Base-by-base conservation (phyloP, 2,113 vertebrate genomes). In the Rafetus swinhoei region DNA sequence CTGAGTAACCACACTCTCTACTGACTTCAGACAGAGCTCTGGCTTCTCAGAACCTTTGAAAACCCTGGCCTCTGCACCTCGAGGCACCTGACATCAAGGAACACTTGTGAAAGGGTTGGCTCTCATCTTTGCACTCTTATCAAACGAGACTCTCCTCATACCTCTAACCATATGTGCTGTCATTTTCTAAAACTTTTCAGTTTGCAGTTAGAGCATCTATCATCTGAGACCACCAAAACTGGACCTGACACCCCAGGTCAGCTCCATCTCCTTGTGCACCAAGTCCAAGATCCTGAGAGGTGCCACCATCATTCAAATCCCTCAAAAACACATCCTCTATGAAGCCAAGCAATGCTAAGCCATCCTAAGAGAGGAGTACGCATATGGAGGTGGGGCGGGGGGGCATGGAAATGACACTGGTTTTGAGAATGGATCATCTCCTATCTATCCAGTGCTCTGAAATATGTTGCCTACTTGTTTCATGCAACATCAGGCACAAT, bases 121-220 rank as follows among this genome's bases (percentile, higher is more conserved):
- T 83, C n/a, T 50, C 74, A 19, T 52, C 82, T n/a, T 69, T 69
- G 15, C 79, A 90, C 27, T 9, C 35, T 4, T 16, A 35, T 60
- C 22, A n/a, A 5, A 55, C 5, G 52, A 32, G 62, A 19, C 60
- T 54, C 9, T 80, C 54, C 2, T 7, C 0, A 0, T 35, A 57
- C 52, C 69, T 86, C 85, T 87, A 87, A 22, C 22, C 14, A n/a
- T 39, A 50, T 18, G 10, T 13, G 11, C 16, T 50, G 12, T 39
- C 24, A 11, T 35, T 72, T 72, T 35, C 65, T 72, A 35, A 9
- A 35, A 21, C 16, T n/a, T 32, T 69, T 29, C 65, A 69, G 32
- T 50, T 74, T 12, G 50, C 69, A 53, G 79, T 85, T 92, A 32
- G 45, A 92, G 81, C 22, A 24, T 19, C 27, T 32, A 72, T 53